phyloP scores from a whole-genome alignment of 2,888 invertebrate species.

The Drosophila sordidula region DNA sequence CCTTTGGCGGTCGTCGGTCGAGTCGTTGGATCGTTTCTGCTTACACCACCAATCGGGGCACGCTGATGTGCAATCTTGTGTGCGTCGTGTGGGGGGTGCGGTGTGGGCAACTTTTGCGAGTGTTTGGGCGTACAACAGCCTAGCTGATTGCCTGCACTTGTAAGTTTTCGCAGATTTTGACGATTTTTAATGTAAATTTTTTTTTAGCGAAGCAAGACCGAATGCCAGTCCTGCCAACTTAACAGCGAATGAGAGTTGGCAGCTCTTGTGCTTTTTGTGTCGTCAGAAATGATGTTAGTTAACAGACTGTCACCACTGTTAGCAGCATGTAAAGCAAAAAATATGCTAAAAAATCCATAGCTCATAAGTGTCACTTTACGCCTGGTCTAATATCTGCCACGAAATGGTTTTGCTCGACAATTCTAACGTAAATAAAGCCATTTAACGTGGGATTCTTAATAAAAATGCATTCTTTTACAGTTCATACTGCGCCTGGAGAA shows the following conservation, averaged over 20 bases:
- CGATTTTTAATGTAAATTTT: slow-evolving; percentile 57
- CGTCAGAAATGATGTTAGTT: slow-evolving; percentile 38
- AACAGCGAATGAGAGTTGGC: slow-evolving; percentile 32
- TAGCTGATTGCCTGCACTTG: slow-evolving; percentile 61
- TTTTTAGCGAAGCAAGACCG: slow-evolving; percentile 62
- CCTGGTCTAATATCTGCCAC: slow-evolving; percentile 56
- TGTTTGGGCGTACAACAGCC: slow-evolving; percentile 46
- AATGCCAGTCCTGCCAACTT: slow-evolving; percentile 58
- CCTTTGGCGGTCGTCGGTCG: slow-evolving; percentile 68
- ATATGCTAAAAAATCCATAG: slow-evolving; percentile 29
- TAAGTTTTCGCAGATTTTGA: slow-evolving; percentile 68
- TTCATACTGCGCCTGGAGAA: slow-evolving; percentile 83
- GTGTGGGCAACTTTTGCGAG: slow-evolving; percentile 22
- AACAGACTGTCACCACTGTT: slow-evolving; percentile 18
- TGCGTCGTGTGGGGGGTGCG: slow-evolving; percentile 19
- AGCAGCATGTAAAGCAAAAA: slow-evolving; percentile 1
- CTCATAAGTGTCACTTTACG: slow-evolving; percentile 27
- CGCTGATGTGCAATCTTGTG: slow-evolving; percentile 27
- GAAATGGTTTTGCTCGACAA: slow-evolving; percentile 85
- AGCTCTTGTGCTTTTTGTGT: slow-evolving; percentile 46
- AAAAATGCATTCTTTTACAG: slow-evolving; percentile 57
- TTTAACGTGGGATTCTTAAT: slow-evolving; percentile 6
- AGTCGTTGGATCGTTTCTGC: slow-evolving; percentile 58
- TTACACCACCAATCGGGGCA: slow-evolving; percentile 56
- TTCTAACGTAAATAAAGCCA: slow-evolving; percentile 82